Percentiles rank a stretch among this genome's conserved stretches.
Conservation (phyloP, 2,797 vertebrate species). For the Falco biarmicus region DNA sequence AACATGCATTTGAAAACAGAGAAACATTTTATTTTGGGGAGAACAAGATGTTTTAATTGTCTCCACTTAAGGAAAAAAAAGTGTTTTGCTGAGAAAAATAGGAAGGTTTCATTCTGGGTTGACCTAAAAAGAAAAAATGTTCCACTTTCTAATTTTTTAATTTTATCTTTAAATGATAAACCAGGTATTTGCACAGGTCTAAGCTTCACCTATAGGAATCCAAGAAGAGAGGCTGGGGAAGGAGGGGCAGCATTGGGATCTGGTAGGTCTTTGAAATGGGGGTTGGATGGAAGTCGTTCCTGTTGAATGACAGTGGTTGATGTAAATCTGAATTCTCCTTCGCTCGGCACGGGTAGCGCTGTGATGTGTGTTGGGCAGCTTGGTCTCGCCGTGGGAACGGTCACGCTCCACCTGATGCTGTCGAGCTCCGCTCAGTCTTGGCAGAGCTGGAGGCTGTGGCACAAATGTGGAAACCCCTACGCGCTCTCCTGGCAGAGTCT, state of each 20-base stretch:
- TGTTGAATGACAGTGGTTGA: accelerated
- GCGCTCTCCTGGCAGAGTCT: neutral
- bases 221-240: neutral
- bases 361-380: neutral
- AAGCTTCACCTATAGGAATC: neutral
- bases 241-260: accelerated
- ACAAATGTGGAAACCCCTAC: neutral
- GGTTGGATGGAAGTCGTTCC: neutral
- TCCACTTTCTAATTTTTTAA: neutral
- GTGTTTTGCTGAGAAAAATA: neutral
- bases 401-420: accelerated
- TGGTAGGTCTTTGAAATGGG: neutral
- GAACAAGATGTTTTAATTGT: conserved; percentile 25
- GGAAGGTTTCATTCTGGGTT: neutral
- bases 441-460: neutral
- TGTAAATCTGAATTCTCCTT: neutral
- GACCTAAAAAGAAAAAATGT: neutral
- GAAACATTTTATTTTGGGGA: neutral
- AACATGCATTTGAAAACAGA: neutral
- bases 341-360: neutral
- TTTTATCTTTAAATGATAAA: neutral
- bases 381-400: accelerated
- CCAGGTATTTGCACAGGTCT: neutral
- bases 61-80: neutral
- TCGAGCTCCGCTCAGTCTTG: neutral